A percentile compares a stretch with the other conserved stretches of the same genome.
Conservation (phyloP, 2,113 vertebrate species). For the Pelmatolapia mariae region DNA sequence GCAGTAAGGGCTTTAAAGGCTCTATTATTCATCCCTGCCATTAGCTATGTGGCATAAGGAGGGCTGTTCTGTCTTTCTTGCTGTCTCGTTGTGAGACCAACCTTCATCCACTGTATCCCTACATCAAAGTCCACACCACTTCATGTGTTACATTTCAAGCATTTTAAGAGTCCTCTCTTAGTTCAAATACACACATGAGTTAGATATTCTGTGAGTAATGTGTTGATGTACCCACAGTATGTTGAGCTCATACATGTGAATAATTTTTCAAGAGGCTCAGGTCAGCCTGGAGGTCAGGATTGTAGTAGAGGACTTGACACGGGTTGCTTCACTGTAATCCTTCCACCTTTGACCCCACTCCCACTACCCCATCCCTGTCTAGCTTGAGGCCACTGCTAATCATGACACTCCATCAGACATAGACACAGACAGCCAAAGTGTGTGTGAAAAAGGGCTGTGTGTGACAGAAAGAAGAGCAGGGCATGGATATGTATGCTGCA, state of each 20-base stretch:
- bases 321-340: slow-evolving; percentile 41
- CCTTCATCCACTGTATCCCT: neutral
- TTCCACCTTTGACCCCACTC: slow-evolving; percentile 47
- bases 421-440: neutral
- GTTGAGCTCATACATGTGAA: neutral
- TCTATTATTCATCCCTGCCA: slow-evolving; percentile 48
- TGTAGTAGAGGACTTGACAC: slow-evolving; percentile 23
- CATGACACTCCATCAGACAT: slow-evolving; percentile 6
- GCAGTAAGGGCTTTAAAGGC: slow-evolving; percentile 37
- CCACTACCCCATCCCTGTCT: slow-evolving; percentile 19
- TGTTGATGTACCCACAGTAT: neutral
- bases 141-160: neutral
- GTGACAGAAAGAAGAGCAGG: neutral
- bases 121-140: neutral
- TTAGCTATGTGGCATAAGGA: slow-evolving; percentile 42
- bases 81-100: slow-evolving; percentile 6
- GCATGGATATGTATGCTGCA: neutral
- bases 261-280: neutral
- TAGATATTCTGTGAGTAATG: neutral
- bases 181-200: neutral
- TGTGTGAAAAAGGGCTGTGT: neutral
- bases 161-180: neutral
- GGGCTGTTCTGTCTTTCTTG: slow-evolving; percentile 10
- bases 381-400: slow-evolving; percentile 41
- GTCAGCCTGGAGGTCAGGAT: slow-evolving; percentile 1